These are phyloP conservation scores for Neoarius graeffei DNA, from an alignment of 2,113 vertebrate species.

Conservation along the genomic window DNA sequence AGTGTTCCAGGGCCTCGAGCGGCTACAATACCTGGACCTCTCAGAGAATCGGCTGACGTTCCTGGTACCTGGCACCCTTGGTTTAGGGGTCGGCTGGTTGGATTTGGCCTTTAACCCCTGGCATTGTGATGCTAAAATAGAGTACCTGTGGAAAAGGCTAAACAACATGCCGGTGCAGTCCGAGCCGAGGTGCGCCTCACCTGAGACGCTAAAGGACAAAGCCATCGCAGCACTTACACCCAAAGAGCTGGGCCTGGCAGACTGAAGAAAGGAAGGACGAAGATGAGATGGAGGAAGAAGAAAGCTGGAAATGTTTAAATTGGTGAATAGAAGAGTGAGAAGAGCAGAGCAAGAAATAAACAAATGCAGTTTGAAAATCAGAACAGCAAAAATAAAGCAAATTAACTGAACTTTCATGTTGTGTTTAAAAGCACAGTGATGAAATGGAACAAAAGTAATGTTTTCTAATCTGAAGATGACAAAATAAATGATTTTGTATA, in stretches of 20 bases:
- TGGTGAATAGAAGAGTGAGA: not conserved
- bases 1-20: slow-evolving; percentile 66
- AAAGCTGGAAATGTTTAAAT: not conserved
- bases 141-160: slow-evolving; percentile 72
- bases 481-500: not conserved
- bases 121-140: slow-evolving; percentile 69
- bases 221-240: slow-evolving; percentile 32
- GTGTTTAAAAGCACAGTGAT: not conserved
- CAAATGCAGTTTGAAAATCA: not conserved
- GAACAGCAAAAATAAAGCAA: not conserved
- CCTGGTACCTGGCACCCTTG: slow-evolving; percentile 62
- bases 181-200: slow-evolving; percentile 28
- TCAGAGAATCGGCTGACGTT: slow-evolving; percentile 74
- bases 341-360: not conserved
- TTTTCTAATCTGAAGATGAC: not conserved
- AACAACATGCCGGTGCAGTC: slow-evolving; percentile 22
- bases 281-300: not conserved
- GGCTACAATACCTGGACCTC: slow-evolving; percentile 71
- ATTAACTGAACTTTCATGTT: not conserved
- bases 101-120: slow-evolving; percentile 79
- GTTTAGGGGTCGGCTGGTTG: slow-evolving; percentile 59
- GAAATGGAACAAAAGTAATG: not conserved
- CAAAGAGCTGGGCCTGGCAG: slow-evolving; percentile 44
- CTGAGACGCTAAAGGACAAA: slow-evolving; percentile 41
- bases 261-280: slow-evolving; percentile 9